Conservation (phyloP, 2,888 invertebrate genomes). For the Drosophila nigricruria region DNA sequence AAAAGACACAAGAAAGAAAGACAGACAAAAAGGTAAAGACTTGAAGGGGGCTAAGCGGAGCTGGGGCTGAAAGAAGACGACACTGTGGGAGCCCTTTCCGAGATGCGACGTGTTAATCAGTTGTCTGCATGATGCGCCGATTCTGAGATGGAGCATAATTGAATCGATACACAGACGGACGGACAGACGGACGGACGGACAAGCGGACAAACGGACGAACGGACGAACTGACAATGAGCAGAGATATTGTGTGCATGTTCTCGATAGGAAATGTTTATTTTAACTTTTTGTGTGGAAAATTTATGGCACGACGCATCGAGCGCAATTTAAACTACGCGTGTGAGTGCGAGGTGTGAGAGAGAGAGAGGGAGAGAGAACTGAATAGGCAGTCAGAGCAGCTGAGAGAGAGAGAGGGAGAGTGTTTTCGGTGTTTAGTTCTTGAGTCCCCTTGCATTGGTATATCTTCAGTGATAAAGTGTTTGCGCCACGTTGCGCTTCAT, state of each 20-base stretch:
- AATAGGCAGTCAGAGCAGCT: no score
- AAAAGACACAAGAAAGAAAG: conserved; percentile 1
- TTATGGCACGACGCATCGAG: conserved; percentile 69
- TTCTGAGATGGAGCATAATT: conserved; percentile 63
- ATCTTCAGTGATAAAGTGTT: conserved; percentile 69
- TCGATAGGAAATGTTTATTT: conserved; percentile 58
- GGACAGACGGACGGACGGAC: conserved; percentile 11
- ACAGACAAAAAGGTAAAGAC: neutral
- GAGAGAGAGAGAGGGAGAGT: neutral
- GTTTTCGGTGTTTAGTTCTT: conserved; percentile 14
- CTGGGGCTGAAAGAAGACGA: conserved; percentile 12
- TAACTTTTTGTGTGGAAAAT: conserved; percentile 56
- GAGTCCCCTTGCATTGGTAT: conserved; percentile 33
- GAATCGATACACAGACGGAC: conserved; percentile 63
- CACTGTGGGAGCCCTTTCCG: conserved; percentile 58
- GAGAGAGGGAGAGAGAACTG: neutral
- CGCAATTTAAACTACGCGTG: conserved; percentile 79
- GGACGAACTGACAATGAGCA: conserved; percentile 8
- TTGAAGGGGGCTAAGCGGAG: neutral
- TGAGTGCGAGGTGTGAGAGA: conserved; percentile 57
- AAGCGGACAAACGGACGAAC: conserved; percentile 12
- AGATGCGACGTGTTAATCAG: conserved; percentile 67
- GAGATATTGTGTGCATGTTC: conserved; percentile 31
- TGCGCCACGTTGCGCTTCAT: conserved; percentile 49
- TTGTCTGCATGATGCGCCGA: conserved; percentile 68